Base-by-base conservation (phyloP, 2,888 invertebrate genomes). In the Ectemnius lituratus region DNA sequence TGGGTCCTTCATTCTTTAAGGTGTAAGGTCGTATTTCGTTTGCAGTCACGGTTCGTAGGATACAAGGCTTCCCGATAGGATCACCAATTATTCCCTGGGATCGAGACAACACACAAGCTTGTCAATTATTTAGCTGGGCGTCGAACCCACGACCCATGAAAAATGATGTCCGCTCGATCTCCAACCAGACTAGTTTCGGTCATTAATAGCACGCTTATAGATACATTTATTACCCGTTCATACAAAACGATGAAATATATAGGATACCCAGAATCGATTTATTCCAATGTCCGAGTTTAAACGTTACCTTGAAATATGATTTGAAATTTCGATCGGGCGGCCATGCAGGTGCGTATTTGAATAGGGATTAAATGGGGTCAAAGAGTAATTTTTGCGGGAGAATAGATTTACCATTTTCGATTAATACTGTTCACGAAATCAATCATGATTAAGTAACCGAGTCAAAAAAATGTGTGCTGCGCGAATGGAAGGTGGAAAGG, bases 21-120 rank as follows among this genome's bases (percentile, higher is more conserved):
- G 37, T 60, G 46, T 67, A 73, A 63, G 65, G 69, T 65, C 66
- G 73, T 73, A 65, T 78, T 76, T 75, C 74, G 75, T 73, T 67
- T 74, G 65, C 58, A 47, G 60, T 77, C 70, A 76, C 72, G 75
- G 75, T 78, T 78, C 80, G 79, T 80, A 4, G 37, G 5, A 71
- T 75, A 76, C 75, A 72, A 79, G 75, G 72, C 80, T 69, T 75
- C 71, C 75, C 82, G 87, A 87, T 88, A 88, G 84, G 82, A 89
- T 89, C 89, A 85, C 88, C 88, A 88, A 89, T 89, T 89, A 89
- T 89, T 87, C 84, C 73, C 80, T 67, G 74, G 80, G 83, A 80
- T 82, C 82, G 82, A 76, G 79, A 78, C 80, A 70, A 83, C 84
- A 83, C 79, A 78, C 83, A 83, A 78, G 84, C 84, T 87, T 87